Percentiles rank a stretch among this genome's conserved stretches.
Evolutionary conservation across 2,113 vertebrate genomes (phyloP).

Genomic region (Leptobrachium ailaonicum): DNA sequence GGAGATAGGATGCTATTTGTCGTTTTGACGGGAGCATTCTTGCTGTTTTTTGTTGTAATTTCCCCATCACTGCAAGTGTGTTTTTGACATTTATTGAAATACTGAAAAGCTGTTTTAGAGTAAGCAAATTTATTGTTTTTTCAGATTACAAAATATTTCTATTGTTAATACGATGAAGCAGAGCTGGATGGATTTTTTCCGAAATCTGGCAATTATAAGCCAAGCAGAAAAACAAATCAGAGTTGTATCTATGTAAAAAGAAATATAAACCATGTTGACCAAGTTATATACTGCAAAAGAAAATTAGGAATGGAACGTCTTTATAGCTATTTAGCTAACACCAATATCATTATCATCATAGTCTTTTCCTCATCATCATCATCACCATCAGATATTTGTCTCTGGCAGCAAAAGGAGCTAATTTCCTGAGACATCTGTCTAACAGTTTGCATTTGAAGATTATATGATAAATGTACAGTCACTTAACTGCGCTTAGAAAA

Average conservation of each 20-base stretch:
- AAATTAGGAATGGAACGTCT: not conserved
- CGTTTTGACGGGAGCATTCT: not conserved
- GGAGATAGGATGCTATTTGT: too few species aligned
- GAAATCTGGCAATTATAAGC: not conserved
- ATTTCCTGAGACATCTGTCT: slow-evolving; percentile 10
- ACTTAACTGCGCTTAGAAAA: not conserved
- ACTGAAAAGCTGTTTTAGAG: not conserved
- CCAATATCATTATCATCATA: not conserved
- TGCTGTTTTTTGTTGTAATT: not conserved
- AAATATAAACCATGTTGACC: not conserved
- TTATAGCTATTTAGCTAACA: not conserved
- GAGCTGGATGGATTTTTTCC: not conserved
- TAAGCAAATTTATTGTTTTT: not conserved
- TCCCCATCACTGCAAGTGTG: slow-evolving; percentile 4
- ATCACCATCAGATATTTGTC: not conserved
- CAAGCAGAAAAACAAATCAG: not conserved
- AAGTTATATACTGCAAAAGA: not conserved
- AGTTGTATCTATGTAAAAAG: not conserved
- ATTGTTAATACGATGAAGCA: not conserved
- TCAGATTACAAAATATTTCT: not conserved
- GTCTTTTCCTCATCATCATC: not conserved
- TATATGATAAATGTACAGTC: not conserved
- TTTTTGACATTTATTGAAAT: not conserved
- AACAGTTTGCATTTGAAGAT: not conserved
- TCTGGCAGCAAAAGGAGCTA: not conserved